Percentiles rank a stretch among this genome's conserved stretches.
These are phyloP conservation scores for Alloscopus bannaensis DNA, from an alignment of 2,888 invertebrate genomes.

Conservation along the genomic window DNA sequence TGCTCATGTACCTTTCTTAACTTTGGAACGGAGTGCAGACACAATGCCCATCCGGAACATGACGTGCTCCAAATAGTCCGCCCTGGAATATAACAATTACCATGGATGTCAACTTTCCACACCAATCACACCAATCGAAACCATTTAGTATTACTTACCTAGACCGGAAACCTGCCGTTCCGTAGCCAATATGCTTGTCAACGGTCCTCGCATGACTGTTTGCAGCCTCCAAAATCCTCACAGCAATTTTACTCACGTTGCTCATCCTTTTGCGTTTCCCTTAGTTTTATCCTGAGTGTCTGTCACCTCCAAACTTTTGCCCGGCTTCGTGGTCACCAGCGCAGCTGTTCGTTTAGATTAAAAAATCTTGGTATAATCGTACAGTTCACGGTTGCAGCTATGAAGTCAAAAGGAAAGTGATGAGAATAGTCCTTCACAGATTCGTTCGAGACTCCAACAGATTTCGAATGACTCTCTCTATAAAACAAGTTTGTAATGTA, in stretches of 20 bases:
- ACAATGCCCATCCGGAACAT: conserved; percentile 96
- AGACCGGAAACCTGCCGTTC: conserved; percentile 78
- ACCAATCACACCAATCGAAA: not conserved
- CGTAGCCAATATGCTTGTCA: conserved; percentile 75
- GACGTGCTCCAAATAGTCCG: conserved; percentile 89
- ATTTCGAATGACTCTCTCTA: too few species aligned
- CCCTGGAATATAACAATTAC: conserved; percentile 79
- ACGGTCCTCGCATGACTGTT: conserved; percentile 50
- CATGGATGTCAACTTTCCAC: not conserved
- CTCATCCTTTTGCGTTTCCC: conserved; percentile 14
- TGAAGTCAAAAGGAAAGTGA: too few species aligned
- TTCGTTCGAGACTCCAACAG: too few species aligned
- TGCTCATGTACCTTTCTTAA: conserved; percentile 81
- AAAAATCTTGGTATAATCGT: too few species aligned
- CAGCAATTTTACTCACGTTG: conserved; percentile 15
- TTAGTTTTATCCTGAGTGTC: not conserved
- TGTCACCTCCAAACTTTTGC: not conserved
- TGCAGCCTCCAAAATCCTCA: conserved; percentile 43
- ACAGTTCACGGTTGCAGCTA: too few species aligned
- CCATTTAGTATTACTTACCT: conserved; percentile 74
- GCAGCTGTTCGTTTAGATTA: not conserved
- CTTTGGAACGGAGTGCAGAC: conserved; percentile 90
- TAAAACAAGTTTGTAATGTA: too few species aligned
- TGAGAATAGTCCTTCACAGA: too few species aligned
- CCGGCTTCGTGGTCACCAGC: not conserved